phyloP scores from a whole-genome alignment of 2,797 vertebrate species.

The Pteropus rufus region DNA sequence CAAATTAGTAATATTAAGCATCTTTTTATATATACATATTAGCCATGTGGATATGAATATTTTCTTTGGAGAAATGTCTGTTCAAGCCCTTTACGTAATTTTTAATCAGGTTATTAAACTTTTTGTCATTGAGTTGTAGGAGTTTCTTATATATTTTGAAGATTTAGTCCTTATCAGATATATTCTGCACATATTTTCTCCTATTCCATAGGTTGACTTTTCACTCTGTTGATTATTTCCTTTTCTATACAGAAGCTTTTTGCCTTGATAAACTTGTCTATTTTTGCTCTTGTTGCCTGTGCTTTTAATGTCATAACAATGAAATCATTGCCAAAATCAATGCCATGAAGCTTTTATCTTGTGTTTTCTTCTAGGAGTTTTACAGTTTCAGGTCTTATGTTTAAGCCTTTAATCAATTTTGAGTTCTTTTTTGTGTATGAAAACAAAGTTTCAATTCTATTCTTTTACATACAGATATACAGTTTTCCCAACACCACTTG shows the following conservation, averaged over 20 bases:
- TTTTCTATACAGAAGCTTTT: neutral
- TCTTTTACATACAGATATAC: neutral
- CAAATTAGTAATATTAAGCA: neutral
- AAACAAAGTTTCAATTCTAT: neutral
- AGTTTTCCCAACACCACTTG: neutral
- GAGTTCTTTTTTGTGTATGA: neutral
- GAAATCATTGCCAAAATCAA: neutral
- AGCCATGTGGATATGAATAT: neutral
- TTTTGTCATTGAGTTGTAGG: neutral
- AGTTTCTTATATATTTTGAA: neutral
- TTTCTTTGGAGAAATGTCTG: neutral
- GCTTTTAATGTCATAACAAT: neutral
- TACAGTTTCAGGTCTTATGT: neutral
- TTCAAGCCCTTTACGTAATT: neutral
- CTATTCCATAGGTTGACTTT: neutral
- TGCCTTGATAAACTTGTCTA: neutral
- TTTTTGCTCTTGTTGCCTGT: neutral
- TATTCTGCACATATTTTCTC: neutral
- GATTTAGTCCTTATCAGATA: neutral
- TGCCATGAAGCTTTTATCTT: neutral
- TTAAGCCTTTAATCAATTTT: neutral
- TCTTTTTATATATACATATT: neutral
- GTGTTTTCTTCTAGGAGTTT: neutral
- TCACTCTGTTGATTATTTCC: neutral
- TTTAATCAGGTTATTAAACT: neutral